phyloP scores from a whole-genome alignment of 2,797 vertebrate genomes.

The Scomberomorus guttatus region DNA sequence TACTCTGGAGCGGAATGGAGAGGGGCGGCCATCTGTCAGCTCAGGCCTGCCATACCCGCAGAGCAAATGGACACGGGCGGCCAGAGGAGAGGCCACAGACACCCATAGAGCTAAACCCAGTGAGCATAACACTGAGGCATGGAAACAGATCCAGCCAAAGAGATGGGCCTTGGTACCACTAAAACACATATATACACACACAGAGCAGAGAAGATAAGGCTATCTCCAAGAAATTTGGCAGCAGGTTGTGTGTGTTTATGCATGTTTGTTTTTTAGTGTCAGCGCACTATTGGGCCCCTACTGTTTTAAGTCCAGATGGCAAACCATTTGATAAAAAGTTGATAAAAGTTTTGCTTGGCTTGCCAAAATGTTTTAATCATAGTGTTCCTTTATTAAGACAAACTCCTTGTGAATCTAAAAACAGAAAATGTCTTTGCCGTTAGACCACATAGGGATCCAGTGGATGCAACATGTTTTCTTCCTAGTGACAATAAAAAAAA shows the following conservation, averaged over 20 bases:
- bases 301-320: slow-evolving; percentile 86
- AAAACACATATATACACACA: slow-evolving; percentile 77
- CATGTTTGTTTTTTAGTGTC: slow-evolving; percentile 84
- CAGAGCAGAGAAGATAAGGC: slow-evolving; percentile 67
- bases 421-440: slow-evolving; percentile 37
- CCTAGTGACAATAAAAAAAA: slow-evolving; percentile 28
- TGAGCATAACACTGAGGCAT: slow-evolving; percentile 82
- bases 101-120: slow-evolving; percentile 85
- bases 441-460: slow-evolving; percentile 23
- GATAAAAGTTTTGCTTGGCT: slow-evolving; percentile 79
- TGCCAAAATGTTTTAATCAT: slow-evolving; percentile 78
- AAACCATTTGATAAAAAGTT: slow-evolving; percentile 84
- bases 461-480: slow-evolving; percentile 36
- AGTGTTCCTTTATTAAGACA: slow-evolving; percentile 64
- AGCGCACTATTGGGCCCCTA: slow-evolving; percentile 81
- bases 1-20: slow-evolving; percentile 87
- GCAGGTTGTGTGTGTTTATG: slow-evolving; percentile 79
- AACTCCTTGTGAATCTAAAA: slow-evolving; percentile 41
- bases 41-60: slow-evolving; percentile 87
- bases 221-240: slow-evolving; percentile 83
- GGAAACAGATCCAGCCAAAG: slow-evolving; percentile 79
- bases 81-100: slow-evolving; percentile 87
- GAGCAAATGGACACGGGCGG: slow-evolving; percentile 88
- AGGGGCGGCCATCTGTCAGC: slow-evolving; percentile 89
- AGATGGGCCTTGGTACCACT: slow-evolving; percentile 83